Evolutionary conservation across 2,113 vertebrate species (phyloP).

Genomic region (Leptobrachium ailaonicum): DNA sequence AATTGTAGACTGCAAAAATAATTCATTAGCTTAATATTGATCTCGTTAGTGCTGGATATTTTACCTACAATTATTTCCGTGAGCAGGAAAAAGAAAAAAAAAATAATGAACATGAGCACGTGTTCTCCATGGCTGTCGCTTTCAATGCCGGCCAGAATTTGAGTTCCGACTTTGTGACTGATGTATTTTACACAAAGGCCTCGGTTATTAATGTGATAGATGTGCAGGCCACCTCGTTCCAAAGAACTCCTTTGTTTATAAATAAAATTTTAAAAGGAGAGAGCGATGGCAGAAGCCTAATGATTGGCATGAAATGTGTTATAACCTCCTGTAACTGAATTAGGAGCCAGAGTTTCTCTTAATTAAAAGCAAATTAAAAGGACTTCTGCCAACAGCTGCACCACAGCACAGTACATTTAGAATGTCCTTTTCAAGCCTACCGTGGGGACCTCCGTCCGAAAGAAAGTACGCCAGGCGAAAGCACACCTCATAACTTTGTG

Average conservation of each 20-base stretch:
- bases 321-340: conserved; percentile 10
- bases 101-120: not conserved
- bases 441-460: too few relatives aligned
- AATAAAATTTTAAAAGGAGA: not conserved
- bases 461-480: too few relatives aligned
- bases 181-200: not conserved
- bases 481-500: too few relatives aligned
- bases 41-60: conserved; percentile 36
- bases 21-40: conserved; percentile 38
- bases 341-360: not conserved
- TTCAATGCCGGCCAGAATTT: not conserved
- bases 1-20: not conserved
- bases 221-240: not conserved
- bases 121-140: conserved; percentile 23
- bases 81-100: not conserved
- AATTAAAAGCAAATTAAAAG: conserved; percentile 20
- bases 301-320: conserved; percentile 12
- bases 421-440: too few relatives aligned
- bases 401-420: not conserved
- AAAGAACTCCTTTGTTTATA: conserved; percentile 3
- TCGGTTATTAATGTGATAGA: conserved; percentile 1
- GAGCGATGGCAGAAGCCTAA: not conserved
- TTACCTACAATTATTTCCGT: conserved; percentile 7
- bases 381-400: conserved; percentile 2
- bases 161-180: not conserved